Evolutionary conservation across 2,797 vertebrate genomes (phyloP).

Genomic region (Eleutherodactylus coqui): DNA sequence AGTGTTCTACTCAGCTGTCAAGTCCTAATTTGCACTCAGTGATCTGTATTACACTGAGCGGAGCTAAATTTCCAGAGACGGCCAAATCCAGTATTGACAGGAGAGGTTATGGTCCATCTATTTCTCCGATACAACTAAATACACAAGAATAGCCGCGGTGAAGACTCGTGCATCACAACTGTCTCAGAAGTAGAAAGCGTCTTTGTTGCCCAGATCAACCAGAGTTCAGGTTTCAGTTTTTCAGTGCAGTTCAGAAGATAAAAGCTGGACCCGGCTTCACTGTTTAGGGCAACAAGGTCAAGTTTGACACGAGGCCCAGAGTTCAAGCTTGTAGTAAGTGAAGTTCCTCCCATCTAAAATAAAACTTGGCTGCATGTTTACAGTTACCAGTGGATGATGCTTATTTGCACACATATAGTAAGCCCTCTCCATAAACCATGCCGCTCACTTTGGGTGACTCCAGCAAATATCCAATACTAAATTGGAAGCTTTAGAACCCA

Average conservation of each 20-base stretch:
- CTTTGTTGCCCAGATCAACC: neutral
- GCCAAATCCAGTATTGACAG: neutral
- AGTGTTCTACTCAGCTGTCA: neutral
- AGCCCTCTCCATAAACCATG: neutral
- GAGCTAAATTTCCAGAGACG: neutral
- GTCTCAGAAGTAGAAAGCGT: neutral
- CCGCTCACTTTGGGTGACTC: neutral
- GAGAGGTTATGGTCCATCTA: neutral
- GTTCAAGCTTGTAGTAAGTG: neutral
- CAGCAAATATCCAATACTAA: neutral
- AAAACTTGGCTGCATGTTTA: neutral
- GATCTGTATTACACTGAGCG: neutral
- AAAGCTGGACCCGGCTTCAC: neutral
- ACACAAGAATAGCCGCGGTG: neutral
- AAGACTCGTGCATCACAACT: neutral
- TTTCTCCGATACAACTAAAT: constrained; percentile 1
- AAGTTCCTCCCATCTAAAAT: neutral
- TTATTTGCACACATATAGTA: neutral
- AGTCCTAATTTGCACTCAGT: neutral
- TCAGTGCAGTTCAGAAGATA: neutral
- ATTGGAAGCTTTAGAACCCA: too few relatives aligned
- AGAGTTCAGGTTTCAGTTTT: neutral
- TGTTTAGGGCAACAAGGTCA: neutral
- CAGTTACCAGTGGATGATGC: neutral
- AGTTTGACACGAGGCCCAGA: neutral